Conservation (phyloP, 2,113 vertebrate species). For the Aleadryas rufinucha region DNA sequence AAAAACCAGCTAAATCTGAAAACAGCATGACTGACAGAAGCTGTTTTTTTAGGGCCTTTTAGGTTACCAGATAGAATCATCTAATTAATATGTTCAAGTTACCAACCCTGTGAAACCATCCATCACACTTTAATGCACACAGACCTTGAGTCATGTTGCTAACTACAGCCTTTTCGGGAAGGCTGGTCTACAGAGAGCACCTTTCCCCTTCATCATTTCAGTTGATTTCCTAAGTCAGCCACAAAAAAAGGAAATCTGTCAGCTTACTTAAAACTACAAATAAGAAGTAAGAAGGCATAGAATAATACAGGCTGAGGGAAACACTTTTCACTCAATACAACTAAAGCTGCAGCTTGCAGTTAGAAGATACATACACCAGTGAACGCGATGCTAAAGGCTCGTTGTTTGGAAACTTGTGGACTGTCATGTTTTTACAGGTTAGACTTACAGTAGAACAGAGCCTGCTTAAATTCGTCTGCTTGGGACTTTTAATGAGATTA, state of each 20-base stretch:
- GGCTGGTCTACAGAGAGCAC: neutral
- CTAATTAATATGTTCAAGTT: neutral
- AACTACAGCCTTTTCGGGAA: neutral
- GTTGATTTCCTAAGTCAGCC: neutral
- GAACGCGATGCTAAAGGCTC: neutral
- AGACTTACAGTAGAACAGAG: neutral
- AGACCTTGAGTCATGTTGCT: neutral
- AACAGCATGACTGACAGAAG: neutral
- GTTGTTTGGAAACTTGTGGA: neutral
- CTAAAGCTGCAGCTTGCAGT: neutral
- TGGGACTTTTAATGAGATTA: neutral
- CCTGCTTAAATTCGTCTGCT: neutral
- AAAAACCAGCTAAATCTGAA: neutral
- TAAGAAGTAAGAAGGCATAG: neutral
- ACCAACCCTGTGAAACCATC: neutral
- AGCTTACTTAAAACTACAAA: neutral
- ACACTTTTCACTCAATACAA: rapidly evolving
- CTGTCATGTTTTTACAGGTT: neutral
- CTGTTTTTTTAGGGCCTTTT: neutral
- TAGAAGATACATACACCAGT: neutral
- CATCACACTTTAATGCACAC: neutral
- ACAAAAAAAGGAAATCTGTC: neutral
- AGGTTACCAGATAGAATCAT: neutral
- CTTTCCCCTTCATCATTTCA: neutral
- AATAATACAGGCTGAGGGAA: neutral